These are phyloP conservation scores for Otocyon megalotis DNA, from an alignment of 2,113 vertebrate species.

Conservation along the genomic window DNA sequence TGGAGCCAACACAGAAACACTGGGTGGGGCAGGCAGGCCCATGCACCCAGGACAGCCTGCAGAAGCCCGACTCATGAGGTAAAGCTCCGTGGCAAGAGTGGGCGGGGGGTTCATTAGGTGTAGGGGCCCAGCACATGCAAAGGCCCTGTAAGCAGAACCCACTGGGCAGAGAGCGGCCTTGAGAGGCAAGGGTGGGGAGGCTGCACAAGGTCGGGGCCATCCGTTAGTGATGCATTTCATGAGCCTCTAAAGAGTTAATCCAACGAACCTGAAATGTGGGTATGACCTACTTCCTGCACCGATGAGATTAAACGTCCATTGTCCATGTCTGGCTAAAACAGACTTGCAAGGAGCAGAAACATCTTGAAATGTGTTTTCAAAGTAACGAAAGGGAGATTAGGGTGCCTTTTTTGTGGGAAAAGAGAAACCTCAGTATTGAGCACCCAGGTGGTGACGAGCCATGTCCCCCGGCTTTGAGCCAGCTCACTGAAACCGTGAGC, in stretches of 20 bases:
- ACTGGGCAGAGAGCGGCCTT: neutral
- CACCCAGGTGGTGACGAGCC: fast-evolving
- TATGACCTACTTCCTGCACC: neutral
- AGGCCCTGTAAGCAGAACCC: neutral
- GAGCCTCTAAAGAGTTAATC: neutral
- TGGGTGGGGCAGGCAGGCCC: fast-evolving
- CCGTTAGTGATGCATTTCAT: neutral
- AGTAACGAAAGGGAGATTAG: fast-evolving
- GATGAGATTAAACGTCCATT: fast-evolving
- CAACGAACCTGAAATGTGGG: neutral
- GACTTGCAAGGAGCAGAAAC: neutral
- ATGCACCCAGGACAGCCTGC: neutral
- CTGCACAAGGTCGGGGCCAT: fast-evolving
- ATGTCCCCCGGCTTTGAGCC: neutral
- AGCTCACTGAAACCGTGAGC: fast-evolving
- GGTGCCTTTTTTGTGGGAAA: neutral
- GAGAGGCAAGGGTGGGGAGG: neutral
- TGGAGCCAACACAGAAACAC: neutral
- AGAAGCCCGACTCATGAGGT: neutral
- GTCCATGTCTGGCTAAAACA: neutral
- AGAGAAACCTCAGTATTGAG: fast-evolving
- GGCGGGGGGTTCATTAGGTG: neutral
- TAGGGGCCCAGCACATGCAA: fast-evolving
- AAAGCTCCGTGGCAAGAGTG: fast-evolving
- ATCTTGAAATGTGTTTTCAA: neutral